Base-by-base conservation (phyloP, 92 coral and sea anemone species). In the Bergia puertoricense region DNA sequence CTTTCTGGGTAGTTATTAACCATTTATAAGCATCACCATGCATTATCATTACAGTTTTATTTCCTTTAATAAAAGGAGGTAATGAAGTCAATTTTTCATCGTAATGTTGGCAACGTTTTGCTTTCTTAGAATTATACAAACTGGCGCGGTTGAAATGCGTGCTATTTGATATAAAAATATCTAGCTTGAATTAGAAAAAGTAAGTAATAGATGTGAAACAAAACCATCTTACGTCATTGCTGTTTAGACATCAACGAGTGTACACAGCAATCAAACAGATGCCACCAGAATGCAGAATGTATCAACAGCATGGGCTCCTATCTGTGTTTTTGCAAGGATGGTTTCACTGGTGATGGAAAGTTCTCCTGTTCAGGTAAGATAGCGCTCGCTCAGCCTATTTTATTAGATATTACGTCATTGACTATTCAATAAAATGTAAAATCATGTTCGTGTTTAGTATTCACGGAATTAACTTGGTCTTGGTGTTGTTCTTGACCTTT, bases 251-350 rank as follows among this genome's bases (percentile, higher is more conserved):
- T 82, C 44, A 67, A 82, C 77, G 86, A 82, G 77, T 82, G 86
- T 16, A 50, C 67, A 66, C 68, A 45, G 13, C 57, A 69, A 8
- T 46, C 59, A n/a, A 16, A 69, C 50, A 82, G 50, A 23, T 82
- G 86, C 30, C 86, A 68, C 76, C 50, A 69, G 86, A 67, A 82
- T 45, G 86, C 86, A 11, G 86, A 66, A 37, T 82, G 86, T 10
- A 68, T 82, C 77, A 82, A 82, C 77, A 82, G 62, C 43, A 44
- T 71, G 45, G 86, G 86, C 14, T 82, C 86, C 22, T 82, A 82
- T 11, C 46, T 82, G 86, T 82, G 86, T 45, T 68, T 65, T 74
- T 82, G 86, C 66, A 43, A n/a, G 8, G 86, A 82, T 39, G 77
- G 86, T 6, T 82, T 20, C 42, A 82, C 86, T 11, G 86, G 86